A percentile compares a stretch with the other conserved stretches of the same genome.
Evolutionary conservation across 2,888 invertebrate species (phyloP).

Genomic region (Leptodirus hochenwartii): DNA sequence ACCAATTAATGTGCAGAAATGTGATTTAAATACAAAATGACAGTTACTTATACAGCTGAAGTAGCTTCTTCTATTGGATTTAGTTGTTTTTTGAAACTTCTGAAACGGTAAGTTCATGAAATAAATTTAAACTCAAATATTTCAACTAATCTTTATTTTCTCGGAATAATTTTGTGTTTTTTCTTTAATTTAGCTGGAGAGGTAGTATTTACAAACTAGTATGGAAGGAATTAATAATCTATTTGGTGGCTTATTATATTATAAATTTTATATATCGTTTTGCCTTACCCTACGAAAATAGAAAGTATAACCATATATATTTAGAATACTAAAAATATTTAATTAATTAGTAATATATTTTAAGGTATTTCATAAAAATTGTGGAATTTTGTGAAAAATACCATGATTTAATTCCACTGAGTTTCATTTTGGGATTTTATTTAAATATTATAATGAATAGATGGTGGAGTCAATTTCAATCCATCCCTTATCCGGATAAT

Average conservation of each 20-base stretch:
- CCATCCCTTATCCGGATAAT: slow-evolving; percentile 72
- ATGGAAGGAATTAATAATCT: slow-evolving; percentile 67
- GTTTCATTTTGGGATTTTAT: slow-evolving; percentile 87
- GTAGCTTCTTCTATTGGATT: slow-evolving; percentile 69
- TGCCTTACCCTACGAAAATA: no score
- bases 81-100: slow-evolving; percentile 65
- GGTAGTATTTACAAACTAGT: slow-evolving; percentile 84
- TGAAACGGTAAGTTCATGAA: slow-evolving; percentile 41
- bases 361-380: slow-evolving; percentile 59
- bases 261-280: slow-evolving; percentile 60
- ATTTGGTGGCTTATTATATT: slow-evolving; percentile 52
- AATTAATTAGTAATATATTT: background rate
- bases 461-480: slow-evolving; percentile 74
- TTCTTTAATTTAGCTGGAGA: slow-evolving; percentile 52
- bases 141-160: slow-evolving; percentile 3
- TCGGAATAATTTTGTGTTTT: background rate
- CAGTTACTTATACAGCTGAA: slow-evolving; percentile 66
- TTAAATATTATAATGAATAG: slow-evolving; percentile 81
- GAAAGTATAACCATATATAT: no score
- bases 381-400: slow-evolving; percentile 69
- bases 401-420: slow-evolving; percentile 74
- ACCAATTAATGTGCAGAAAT: no score
- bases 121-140: background rate
- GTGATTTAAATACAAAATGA: no score
- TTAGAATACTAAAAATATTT: no score